Conservation (phyloP, 1,140 invertebrate genomes). For the Hylaeus anthracinus region DNA sequence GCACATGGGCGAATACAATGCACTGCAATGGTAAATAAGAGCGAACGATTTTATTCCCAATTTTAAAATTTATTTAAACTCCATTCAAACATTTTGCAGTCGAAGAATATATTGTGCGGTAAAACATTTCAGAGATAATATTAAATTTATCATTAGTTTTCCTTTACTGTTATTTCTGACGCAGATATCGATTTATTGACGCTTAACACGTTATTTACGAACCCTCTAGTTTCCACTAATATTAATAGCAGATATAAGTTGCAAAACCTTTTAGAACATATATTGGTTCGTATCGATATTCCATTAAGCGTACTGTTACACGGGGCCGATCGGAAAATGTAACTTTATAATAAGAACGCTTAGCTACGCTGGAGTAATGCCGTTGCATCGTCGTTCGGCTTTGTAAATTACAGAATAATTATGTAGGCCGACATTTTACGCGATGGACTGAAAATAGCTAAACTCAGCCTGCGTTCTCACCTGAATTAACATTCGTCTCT, state of each 20-base stretch:
- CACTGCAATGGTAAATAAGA: background rate
- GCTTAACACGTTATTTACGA: slow-evolving; percentile 44
- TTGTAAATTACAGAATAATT: slow-evolving; percentile 13
- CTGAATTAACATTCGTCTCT: too few species aligned
- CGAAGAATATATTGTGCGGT: too few species aligned
- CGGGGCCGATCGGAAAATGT: slow-evolving; percentile 27
- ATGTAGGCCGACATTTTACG: background rate
- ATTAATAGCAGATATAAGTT: slow-evolving; percentile 45
- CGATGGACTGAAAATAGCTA: background rate
- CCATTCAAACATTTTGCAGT: too few species aligned
- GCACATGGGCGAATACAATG: background rate
- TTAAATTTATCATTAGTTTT: slow-evolving; percentile 22
- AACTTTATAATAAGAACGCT: slow-evolving; percentile 34
- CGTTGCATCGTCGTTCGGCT: background rate
- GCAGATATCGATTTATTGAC: slow-evolving; percentile 44
- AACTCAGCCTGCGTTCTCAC: background rate
- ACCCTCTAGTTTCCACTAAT: slow-evolving; percentile 44
- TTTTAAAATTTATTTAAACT: background rate
- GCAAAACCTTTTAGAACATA: slow-evolving; percentile 40
- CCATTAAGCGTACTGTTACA: slow-evolving; percentile 28
- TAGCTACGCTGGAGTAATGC: background rate
- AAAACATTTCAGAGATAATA: background rate
- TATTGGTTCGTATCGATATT: slow-evolving; percentile 26
- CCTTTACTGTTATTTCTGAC: slow-evolving; percentile 28
- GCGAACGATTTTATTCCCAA: background rate